Base-by-base conservation (phyloP, 2,888 invertebrate species). In the Tipula confusa region DNA sequence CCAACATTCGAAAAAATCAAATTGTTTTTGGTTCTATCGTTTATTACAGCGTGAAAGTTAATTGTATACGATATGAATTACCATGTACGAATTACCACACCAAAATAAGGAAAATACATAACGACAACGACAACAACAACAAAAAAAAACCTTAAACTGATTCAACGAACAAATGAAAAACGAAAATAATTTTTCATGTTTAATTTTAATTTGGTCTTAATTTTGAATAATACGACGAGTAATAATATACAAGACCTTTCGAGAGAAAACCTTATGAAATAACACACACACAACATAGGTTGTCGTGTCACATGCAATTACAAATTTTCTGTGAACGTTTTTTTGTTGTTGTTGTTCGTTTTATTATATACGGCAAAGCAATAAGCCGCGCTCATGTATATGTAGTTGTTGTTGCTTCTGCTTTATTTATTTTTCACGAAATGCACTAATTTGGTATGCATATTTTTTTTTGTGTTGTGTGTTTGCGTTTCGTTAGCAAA, bases 301-400 rank as follows among this genome's bases (percentile, higher is more conserved):
- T 64, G 64, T 64, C 64, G 64, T 64, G 64, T 64, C 64, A 64
- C 64, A 64, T 64, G 64, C 64, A 64, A 64, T 64, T 64, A 64
- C 64, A 64, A 64, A 64, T 64, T 64, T 64, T 64, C 64, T 24
- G n/a, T n/a, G 64, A 24, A 64, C 18, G 24, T 24, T 24, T 18
- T 15, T 15, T 43, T 36, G 2, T 33, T 33, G n/a, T n/a, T 64
- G 9, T 24, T 64, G 18, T 64, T 7, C 43, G 2, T 64, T 9
- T 24, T 64, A 64, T 18, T 64, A 7, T 48, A 48, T 64, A 64
- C 24, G 2, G 64, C 64, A 64, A 64, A 64, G 64, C 9, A 24
- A 64, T 64, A 64, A 24, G 64, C 64, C 64, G 64, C 64, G 1
- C 18, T 18, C 6, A 18, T 9, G 64, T 64, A 31, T 31, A 33